Percentiles rank a stretch among this genome's conserved stretches.
Conservation (phyloP, 2,797 vertebrate species). For the Arnoldichthys spilopterus region DNA sequence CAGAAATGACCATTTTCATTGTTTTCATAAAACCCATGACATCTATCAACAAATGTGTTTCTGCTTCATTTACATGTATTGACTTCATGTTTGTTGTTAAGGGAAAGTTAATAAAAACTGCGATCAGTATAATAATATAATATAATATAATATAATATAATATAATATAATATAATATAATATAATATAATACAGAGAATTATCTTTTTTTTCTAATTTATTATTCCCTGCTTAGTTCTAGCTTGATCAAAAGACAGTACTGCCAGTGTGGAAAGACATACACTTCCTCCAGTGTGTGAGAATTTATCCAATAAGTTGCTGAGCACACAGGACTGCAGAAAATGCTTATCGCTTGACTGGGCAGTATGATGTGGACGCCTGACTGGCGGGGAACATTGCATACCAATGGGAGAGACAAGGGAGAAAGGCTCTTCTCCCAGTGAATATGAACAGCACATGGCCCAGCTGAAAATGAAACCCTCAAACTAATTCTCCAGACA, state of each 20-base stretch:
- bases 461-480: neutral
- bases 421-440: neutral
- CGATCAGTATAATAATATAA: no score
- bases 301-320: neutral
- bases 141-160: no score
- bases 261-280: neutral
- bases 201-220: neutral
- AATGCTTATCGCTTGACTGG: slow-evolving; percentile 11
- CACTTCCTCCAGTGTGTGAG: neutral
- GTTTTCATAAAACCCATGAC: no score
- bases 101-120: no score
- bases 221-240: neutral
- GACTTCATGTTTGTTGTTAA: no score
- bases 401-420: neutral
- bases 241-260: neutral
- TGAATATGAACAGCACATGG: neutral
- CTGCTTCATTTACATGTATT: no score
- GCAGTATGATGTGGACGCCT: slow-evolving; percentile 6
- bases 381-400: slow-evolving; percentile 7
- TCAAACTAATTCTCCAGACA: neutral
- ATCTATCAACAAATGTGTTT: no score
- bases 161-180: no score
- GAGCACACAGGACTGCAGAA: slow-evolving; percentile 1
- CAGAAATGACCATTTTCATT: no score
- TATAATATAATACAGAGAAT: no score